Conservation (phyloP, 1,140 invertebrate species). For the Macrobrachium rosenbergii region DNA sequence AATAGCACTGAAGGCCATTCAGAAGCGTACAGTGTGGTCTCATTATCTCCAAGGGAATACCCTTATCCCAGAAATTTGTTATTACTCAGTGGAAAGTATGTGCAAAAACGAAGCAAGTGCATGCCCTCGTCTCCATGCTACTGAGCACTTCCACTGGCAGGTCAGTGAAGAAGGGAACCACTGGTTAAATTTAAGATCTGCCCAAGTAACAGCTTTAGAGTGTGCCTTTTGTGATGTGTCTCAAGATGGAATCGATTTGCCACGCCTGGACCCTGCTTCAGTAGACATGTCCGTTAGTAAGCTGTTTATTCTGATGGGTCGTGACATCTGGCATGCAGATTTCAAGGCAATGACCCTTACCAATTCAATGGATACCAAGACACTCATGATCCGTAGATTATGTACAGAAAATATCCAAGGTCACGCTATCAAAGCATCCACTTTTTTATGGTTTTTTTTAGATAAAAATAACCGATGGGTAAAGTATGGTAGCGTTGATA, state of each 20-base stretch:
- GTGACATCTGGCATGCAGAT: conserved; percentile 39
- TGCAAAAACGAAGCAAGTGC: conserved; percentile 34
- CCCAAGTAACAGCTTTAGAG: conserved; percentile 32
- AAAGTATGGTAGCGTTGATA: conserved; percentile 42
- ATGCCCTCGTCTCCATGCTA: conserved; percentile 25
- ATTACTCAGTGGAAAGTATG: conserved; percentile 45
- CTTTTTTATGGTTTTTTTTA: conserved; percentile 30
- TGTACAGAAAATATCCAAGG: conserved; percentile 28
- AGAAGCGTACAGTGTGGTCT: conserved; percentile 21
- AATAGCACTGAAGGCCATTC: too few relatives aligned
- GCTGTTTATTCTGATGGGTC: conserved; percentile 41
- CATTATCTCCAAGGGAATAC: conserved; percentile 43
- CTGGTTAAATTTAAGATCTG: conserved; percentile 29
- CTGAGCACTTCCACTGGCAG: conserved; percentile 51
- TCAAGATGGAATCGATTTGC: conserved; percentile 21
- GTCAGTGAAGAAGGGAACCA: conserved; percentile 10
- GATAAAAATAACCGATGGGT: conserved; percentile 48
- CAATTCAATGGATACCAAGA: conserved; percentile 27
- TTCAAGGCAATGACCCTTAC: conserved; percentile 33
- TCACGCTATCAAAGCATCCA: conserved; percentile 22
- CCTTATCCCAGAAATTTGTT: conserved; percentile 38
- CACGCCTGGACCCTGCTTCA: conserved; percentile 33
- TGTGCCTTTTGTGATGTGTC: conserved; percentile 40
- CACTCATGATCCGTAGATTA: conserved; percentile 29
- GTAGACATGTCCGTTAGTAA: conserved; percentile 11